Evolutionary conservation across 2,113 vertebrate genomes (phyloP), one percentile per base, ranked within the genome.

Genomic region (Dromiciops gliroides): DNA sequence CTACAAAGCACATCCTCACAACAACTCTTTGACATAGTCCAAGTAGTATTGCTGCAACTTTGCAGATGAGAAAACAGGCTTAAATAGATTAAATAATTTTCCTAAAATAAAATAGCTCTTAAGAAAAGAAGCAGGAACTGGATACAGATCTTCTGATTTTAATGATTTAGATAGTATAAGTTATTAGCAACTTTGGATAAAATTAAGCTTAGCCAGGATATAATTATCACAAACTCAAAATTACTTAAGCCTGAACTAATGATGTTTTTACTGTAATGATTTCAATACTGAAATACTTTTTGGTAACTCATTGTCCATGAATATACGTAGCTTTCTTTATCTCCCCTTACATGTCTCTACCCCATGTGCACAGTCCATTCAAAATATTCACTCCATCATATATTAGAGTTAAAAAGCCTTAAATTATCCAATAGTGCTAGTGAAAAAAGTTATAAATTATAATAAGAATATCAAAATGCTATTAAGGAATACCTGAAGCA

Each of bases 401-500:
- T 89, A 97, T 2, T 94, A 56, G 48, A 89, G 2, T 12, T 94
- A 94, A 53, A 56, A 95, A 51, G 4, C 4, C 89, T 50, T 9
- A 89, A 95, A 25, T 90, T 44, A 44, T 44, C n/a, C 67, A 44
- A 83, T 22, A 83, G 67, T 44, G n/a, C 23, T 37, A 67, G 9
- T n/a, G 95, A 48, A 75, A 93, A 48, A 91, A 94, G 23, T 47
- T 95, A 92, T 2, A 92, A 31, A 94, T 9, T 92, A 94, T 56
- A 53, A 44, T 16, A 94, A 93, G 88, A 93, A 22, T 49, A 9
- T 0, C 83, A 92, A 98, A 98, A 96, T 0, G 0, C 94, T 97
- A 92, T 95, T 48, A 48, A 51, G 91, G 44, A 83, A 96, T 99
- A 99, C 99, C 99, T 99, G 99, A 98, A 96, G 93, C 96, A 90